phyloP scores from a whole-genome alignment of 1,140 invertebrate species.

The Bombus terrestris region DNA sequence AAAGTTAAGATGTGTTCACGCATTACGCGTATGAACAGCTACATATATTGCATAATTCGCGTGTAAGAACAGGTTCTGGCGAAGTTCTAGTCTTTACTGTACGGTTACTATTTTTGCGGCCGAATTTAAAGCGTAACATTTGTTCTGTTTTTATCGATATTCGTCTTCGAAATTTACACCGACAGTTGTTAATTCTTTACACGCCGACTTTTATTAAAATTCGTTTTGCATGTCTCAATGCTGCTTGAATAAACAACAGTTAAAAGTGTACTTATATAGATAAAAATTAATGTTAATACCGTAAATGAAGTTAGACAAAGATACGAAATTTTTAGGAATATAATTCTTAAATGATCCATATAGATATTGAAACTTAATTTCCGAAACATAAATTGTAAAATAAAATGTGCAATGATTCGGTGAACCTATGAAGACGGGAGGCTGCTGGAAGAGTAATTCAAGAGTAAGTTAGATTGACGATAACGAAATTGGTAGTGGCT shows the following conservation, averaged over 20 bases:
- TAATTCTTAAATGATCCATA: no score
- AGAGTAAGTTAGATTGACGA: slow-evolving; percentile 44
- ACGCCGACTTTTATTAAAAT: neutral
- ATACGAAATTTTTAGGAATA: no score
- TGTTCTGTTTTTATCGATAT: neutral
- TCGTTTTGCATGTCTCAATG: neutral
- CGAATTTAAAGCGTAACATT: neutral
- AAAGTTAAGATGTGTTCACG: slow-evolving; percentile 44
- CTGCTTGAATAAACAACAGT: neutral
- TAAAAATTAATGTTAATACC: no score
- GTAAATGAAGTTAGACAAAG: no score
- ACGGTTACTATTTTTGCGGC: neutral
- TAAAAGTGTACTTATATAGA: neutral
- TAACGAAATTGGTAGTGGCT: slow-evolving; percentile 47
- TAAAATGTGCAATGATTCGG: neutral
- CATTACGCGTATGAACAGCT: neutral
- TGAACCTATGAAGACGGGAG: slow-evolving; percentile 21
- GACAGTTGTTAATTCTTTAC: neutral
- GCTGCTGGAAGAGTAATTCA: slow-evolving; percentile 38
- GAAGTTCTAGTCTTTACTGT: neutral
- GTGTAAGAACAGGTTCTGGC: slow-evolving; percentile 7
- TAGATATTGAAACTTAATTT: neutral
- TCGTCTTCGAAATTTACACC: neutral
- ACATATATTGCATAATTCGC: slow-evolving; percentile 41
- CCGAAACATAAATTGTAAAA: neutral